phyloP scores from a whole-genome alignment of 2,113 vertebrate species.

The Tenrec ecaudatus region DNA sequence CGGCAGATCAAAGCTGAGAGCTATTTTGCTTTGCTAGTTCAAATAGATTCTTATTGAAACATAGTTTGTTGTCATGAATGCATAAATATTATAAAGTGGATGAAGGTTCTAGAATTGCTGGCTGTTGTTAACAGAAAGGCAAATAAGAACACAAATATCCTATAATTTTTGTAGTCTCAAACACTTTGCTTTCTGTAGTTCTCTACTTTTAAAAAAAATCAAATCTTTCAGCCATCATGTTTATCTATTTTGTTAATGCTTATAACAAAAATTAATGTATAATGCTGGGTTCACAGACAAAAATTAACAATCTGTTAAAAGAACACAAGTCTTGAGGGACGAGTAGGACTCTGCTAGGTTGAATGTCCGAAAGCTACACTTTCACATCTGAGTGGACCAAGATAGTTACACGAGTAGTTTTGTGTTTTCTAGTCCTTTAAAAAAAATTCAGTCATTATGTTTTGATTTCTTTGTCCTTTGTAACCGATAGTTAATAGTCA shows the following conservation, averaged over 20 bases:
- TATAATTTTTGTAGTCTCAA: conserved; percentile 10
- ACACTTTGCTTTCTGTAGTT: neutral
- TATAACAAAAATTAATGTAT: neutral
- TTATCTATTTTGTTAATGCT: neutral
- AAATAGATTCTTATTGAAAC: conserved; percentile 84
- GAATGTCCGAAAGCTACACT: conserved; percentile 22
- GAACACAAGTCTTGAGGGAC: conserved; percentile 23
- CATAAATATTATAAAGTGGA: conserved; percentile 82
- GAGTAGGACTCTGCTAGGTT: conserved; percentile 28
- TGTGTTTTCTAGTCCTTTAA: neutral
- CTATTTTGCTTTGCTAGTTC: conserved; percentile 84
- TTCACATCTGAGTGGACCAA: neutral
- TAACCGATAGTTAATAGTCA: neutral
- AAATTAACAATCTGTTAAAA: conserved; percentile 44
- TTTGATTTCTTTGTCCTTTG: conserved; percentile 54
- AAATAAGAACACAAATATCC: conserved; percentile 70
- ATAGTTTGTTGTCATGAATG: conserved; percentile 85
- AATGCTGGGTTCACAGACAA: conserved; percentile 12
- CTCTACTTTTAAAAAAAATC: conserved; percentile 10
- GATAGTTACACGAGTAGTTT: neutral
- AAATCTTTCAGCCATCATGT: neutral
- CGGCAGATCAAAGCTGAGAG: conserved; percentile 88
- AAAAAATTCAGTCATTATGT: neutral
- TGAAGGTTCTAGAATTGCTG: conserved; percentile 43
- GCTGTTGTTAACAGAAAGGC: conserved; percentile 72